A percentile compares a stretch with the other conserved stretches of the same genome.
phyloP scores from a whole-genome alignment of 2,888 invertebrate genomes.

The Cerceris rybyensis region DNA sequence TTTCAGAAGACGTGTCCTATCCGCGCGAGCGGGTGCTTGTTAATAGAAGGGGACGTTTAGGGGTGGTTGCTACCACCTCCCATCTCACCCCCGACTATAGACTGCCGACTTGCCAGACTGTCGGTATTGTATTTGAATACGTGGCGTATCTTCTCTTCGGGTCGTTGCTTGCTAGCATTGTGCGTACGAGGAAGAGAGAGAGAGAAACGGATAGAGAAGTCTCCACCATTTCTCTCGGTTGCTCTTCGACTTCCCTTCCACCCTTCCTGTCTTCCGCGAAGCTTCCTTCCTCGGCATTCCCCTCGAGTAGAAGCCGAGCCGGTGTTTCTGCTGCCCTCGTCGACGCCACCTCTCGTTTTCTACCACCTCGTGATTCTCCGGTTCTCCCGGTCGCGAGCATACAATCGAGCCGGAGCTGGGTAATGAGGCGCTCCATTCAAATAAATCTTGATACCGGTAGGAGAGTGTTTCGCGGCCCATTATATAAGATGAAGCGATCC shows the following conservation, averaged over 20 bases:
- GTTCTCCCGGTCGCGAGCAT: constrained; percentile 70
- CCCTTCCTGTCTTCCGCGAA: constrained; percentile 34
- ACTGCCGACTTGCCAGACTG: constrained; percentile 74
- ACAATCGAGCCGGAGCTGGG: constrained; percentile 77
- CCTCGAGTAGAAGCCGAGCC: constrained; percentile 37
- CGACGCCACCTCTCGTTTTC: constrained; percentile 55
- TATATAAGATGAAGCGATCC: constrained; percentile 66
- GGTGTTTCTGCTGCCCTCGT: constrained; percentile 36
- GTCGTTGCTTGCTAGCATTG: constrained; percentile 62
- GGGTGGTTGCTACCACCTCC: constrained; percentile 58
- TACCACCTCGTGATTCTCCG: constrained; percentile 46
- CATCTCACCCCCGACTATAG: constrained; percentile 51
- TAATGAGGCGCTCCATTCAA: constrained; percentile 81
- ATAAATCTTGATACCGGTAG: constrained; percentile 80
- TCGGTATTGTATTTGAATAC: constrained; percentile 79
- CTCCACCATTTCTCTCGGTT: constrained; percentile 26
- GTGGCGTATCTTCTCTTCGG: constrained; percentile 76
- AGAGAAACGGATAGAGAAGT: constrained; percentile 25
- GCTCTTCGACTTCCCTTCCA: constrained; percentile 26
- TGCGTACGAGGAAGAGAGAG: constrained; percentile 34
- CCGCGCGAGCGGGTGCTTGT: constrained; percentile 74
- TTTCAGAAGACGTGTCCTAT: constrained; percentile 76
- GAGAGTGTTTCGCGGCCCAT: constrained; percentile 77
- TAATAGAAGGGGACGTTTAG: constrained; percentile 77
- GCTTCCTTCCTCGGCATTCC: constrained; percentile 26